These are phyloP conservation scores for Macaria liturata DNA, from an alignment of 2,888 invertebrate species.

Conservation along the genomic window DNA sequence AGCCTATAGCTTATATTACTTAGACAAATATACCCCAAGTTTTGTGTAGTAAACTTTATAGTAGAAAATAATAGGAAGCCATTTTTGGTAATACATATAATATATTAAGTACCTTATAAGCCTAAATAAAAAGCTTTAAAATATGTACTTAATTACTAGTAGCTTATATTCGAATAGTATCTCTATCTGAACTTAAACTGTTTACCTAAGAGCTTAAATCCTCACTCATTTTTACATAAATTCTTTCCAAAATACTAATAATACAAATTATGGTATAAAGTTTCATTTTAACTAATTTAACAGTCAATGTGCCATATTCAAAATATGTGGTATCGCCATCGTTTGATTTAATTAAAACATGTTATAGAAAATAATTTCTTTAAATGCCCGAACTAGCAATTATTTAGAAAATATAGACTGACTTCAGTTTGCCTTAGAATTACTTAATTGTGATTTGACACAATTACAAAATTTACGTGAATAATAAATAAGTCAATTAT, in stretches of 20 bases:
- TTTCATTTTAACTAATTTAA: too few species aligned
- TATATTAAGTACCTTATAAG: conserved; percentile 12
- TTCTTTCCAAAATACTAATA: background rate
- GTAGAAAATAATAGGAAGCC: conserved; percentile 21
- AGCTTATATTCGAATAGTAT: conserved; percentile 3
- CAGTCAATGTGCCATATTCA: too few species aligned
- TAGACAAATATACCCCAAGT: conserved; percentile 21
- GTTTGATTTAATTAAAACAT: too few species aligned
- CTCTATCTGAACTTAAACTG: conserved; percentile 7
- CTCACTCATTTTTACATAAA: conserved; percentile 1
- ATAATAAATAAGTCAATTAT: background rate
- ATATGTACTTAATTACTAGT: conserved; percentile 7
- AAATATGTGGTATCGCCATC: too few species aligned
- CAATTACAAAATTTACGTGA: conserved; percentile 32
- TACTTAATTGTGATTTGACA: conserved; percentile 33
- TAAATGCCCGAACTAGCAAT: conserved; percentile 1
- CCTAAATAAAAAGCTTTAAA: conserved; percentile 29
- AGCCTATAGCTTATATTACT: background rate
- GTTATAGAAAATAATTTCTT: too few species aligned
- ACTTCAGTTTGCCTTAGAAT: conserved; percentile 50
- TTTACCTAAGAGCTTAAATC: conserved; percentile 19
- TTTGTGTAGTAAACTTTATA: conserved; percentile 21
- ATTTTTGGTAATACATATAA: conserved; percentile 23
- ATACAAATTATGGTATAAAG: too few species aligned
- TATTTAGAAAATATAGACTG: conserved; percentile 50